Percentiles rank a stretch among this genome's conserved stretches.
Evolutionary conservation across 2,113 vertebrate species (phyloP).

Genomic region (Rhinolophus sinicus): DNA sequence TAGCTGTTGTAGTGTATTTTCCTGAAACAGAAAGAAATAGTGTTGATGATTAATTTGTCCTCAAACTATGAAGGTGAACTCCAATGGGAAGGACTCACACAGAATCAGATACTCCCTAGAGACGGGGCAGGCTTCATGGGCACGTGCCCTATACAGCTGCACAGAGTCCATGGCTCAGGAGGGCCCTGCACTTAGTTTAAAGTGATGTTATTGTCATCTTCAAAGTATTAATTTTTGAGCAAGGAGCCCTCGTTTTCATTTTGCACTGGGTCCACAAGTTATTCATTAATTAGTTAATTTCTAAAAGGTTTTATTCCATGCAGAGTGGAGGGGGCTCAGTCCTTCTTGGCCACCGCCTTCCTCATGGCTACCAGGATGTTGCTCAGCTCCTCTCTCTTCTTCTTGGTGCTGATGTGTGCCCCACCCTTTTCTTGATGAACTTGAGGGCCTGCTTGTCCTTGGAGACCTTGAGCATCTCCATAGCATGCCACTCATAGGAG

Average conservation of each 20-base stretch:
- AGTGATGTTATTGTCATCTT: not conserved
- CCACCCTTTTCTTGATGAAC: not conserved
- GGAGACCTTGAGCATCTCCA: not conserved
- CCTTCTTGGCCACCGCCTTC: not conserved
- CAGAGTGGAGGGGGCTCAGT: not conserved
- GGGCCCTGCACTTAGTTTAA: not conserved
- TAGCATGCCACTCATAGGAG: not conserved
- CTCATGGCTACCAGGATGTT: not conserved
- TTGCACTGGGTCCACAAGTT: not conserved
- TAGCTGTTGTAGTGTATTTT: not conserved
- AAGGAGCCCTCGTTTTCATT: not conserved
- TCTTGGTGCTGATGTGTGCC: not conserved
- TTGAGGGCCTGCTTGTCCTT: not conserved
- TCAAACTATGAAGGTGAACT: not conserved
- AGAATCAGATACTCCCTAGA: not conserved
- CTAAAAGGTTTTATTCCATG: not conserved
- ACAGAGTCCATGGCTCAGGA: not conserved
- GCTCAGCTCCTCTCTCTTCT: not conserved
- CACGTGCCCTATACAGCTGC: too few species aligned
- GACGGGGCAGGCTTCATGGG: accelerated
- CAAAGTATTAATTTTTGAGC: not conserved
- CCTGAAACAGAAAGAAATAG: not conserved
- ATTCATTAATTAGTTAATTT: not conserved
- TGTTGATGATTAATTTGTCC: not conserved
- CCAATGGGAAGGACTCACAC: not conserved